Evolutionary conservation across 64 coral and sea anemone species (phyloP), one percentile per base, ranked within the genome.

Genomic region (Stylophora pistillata): DNA sequence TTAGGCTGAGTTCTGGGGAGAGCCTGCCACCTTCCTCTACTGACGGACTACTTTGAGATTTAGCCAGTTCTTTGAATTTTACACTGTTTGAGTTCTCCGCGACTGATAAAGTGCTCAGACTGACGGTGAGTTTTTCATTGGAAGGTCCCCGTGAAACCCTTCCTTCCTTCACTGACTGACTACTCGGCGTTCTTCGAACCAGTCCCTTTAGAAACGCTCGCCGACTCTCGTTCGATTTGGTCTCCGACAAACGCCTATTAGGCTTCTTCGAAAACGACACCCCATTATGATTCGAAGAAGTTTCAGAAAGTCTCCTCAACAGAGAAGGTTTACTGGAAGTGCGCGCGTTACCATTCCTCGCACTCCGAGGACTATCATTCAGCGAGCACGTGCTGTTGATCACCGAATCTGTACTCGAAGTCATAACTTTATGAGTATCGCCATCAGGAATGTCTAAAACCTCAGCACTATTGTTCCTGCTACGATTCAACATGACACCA

Each of bases 141-240:
- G 89, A 92, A 13, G 76, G 13, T 71, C 58, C 93, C 1, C 90
- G 89, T 2, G 70, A 73, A 23, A 86, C 89, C 28, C 91, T 81
- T 27, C 82, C 91, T 77, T 96, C 95, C 75, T 96, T 96, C 32
- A 96, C 91, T 10, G 95, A 96, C 30, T 93, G 90, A 58, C 95
- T 96, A 32, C 95, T 96, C 9, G 91, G 56, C 54, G 91, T 96
- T 55, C 91, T 76, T 57, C 95, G 90, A 73, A 93, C 91, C 15
- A 96, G 79, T 32, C 91, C 95, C 5, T 92, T 86, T 18, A 96
- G 78, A 90, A 96, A 90, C 41, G 86, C 92, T 41, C 95, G 95
- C 16, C 87, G 77, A 10, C 32, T 74, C 72, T 96, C 89, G 56
- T 26, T 17, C 2, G 91, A 15, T 78, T 96, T 96, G 0, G 33